Evolutionary conservation across 2,888 invertebrate genomes (phyloP), one percentile per base, ranked within the genome.

Genomic region (Caenorhabditis wallacei): DNA sequence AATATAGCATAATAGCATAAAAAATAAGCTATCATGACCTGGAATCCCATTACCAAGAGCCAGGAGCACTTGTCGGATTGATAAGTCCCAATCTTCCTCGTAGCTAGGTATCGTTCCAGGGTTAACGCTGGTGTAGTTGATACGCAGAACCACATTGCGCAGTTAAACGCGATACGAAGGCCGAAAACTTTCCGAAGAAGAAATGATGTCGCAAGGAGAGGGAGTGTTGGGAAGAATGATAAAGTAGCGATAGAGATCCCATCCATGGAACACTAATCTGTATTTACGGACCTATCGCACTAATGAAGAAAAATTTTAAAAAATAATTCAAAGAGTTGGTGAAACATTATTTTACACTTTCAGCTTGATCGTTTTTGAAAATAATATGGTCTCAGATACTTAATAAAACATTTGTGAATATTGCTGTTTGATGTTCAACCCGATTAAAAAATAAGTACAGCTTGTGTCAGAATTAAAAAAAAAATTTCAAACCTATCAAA

Each of bases 61-160:
- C 72, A 63, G 2, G 72, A 64, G 20, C 22, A 37, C 26, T 64
- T 63, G 22, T 74, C 72, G 0, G 37, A 54, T 11, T 74, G 72
- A 63, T 74, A 74, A n/a, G 51, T 59, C 24, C 16, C 35, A 7
- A 53, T 53, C 22, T 43, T 54, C 18, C 64, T 63, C 8, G 53
- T 51, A 22, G 72, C 72, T 0, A 74, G 22, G 20, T 30, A 74
- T 54, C 72, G 22, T 54, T 74, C 72, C 0, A 74, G 48, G 7
- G 72, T 53, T 4, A 74, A 37, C 13, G 64, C 63, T 24, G 72
- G 72, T 0, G 72, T 74, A 7, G 72, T 63, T 10, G 54, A 74
- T 11, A 64, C 63, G n/a, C 63, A 43, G 53, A 74, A 63, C 72
- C 72, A 75, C 64, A 75, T 63, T 13, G 56, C 66, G 8, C 56